These are phyloP conservation scores for Thumatha senex DNA, from an alignment of 2,888 invertebrate species.

Conservation along the genomic window DNA sequence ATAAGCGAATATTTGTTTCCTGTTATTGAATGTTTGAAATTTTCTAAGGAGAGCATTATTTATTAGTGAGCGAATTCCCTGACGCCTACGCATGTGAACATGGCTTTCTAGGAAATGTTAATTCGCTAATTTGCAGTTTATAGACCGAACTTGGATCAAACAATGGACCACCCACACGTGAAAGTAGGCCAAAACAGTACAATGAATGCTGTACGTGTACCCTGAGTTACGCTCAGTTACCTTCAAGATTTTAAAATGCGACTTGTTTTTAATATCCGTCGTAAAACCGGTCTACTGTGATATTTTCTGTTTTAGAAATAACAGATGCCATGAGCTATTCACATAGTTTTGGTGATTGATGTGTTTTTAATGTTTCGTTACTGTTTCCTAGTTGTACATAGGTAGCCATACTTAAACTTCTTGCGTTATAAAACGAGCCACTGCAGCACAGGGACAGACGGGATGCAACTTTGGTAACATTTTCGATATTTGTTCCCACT, in stretches of 20 bases:
- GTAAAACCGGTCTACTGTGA: constrained; percentile 25
- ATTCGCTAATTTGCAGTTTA: constrained; percentile 27
- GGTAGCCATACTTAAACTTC: too few relatives aligned
- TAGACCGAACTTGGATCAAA: constrained; percentile 35
- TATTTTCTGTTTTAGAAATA: constrained; percentile 13
- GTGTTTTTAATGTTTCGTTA: constrained; percentile 21
- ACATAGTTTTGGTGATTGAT: constrained; percentile 17
- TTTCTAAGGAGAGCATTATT: too few relatives aligned
- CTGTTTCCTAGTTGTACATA: background rate
- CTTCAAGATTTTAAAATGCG: constrained; percentile 4
- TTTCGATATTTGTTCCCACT: too few relatives aligned
- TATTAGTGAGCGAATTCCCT: background rate
- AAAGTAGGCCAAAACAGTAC: constrained; percentile 48
- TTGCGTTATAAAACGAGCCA: too few relatives aligned
- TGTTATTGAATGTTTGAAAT: background rate
- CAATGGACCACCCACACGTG: constrained; percentile 49
- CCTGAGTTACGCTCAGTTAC: constrained; percentile 29
- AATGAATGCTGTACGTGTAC: background rate
- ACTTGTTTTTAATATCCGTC: constrained; percentile 9
- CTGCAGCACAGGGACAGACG: too few relatives aligned
- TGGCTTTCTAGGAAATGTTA: constrained; percentile 26
- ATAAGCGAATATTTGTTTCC: too few relatives aligned
- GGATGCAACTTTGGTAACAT: too few relatives aligned
- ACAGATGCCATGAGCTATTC: constrained; percentile 21
- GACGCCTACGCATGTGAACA: constrained; percentile 12